A percentile compares a stretch with the other conserved stretches of the same genome.
These are phyloP conservation scores for Parasteatoda lunata DNA, from an alignment of 2,888 invertebrate genomes.

Conservation along the genomic window DNA sequence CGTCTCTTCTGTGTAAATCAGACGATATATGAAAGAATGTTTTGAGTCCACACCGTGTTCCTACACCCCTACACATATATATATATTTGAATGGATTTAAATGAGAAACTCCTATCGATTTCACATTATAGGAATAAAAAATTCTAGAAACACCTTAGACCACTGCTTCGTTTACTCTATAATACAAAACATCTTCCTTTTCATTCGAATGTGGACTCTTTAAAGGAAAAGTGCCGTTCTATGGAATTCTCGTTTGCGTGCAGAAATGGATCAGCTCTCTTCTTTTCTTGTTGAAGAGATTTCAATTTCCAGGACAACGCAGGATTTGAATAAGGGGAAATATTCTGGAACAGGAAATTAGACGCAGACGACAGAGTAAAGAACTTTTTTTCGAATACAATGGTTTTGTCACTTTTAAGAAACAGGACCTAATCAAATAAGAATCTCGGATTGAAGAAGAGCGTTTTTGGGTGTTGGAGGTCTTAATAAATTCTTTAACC, in stretches of 20 bases:
- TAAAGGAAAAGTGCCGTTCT: not conserved
- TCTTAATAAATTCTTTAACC: too few species aligned
- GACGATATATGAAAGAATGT: not conserved
- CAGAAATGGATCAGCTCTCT: not conserved
- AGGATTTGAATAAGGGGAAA: not conserved
- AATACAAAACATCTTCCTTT: not conserved
- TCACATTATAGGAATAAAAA: not conserved
- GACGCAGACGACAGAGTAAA: not conserved
- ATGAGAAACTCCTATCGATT: not conserved
- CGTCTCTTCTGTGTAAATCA: not conserved
- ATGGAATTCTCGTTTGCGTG: not conserved
- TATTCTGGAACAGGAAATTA: constrained; percentile 1
- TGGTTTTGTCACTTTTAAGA: too few species aligned
- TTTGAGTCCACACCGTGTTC: not conserved
- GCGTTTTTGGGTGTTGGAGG: too few species aligned
- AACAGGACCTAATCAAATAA: too few species aligned
- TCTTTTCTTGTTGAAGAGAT: not conserved
- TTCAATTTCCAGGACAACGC: not conserved
- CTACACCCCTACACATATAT: not conserved
- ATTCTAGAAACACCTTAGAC: not conserved
- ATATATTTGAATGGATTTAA: constrained; percentile 1
- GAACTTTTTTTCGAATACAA: not conserved
- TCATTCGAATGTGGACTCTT: not conserved
- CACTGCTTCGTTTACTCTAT: not conserved
- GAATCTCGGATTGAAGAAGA: too few species aligned